phyloP scores from a whole-genome alignment of 2,113 vertebrate species.

The Rhynchopsitta pachyrhyncha region DNA sequence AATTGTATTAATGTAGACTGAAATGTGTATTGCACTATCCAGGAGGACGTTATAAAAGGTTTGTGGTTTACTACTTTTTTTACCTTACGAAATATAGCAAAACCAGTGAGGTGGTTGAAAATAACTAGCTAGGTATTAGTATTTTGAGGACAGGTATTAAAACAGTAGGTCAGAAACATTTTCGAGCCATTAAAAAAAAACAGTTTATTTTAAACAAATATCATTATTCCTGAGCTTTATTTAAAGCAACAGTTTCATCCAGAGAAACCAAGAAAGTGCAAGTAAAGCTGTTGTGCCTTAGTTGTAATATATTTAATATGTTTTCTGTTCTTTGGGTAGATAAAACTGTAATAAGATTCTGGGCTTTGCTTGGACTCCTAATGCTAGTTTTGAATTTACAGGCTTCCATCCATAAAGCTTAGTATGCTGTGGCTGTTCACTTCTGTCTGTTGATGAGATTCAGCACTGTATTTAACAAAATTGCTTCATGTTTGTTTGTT shows the following conservation, averaged over 20 bases:
- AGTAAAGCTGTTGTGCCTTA: not conserved
- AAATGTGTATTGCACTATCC: not conserved
- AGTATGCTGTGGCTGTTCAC: constrained; percentile 8
- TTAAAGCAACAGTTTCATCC: not conserved
- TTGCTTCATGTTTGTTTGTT: constrained; percentile 34
- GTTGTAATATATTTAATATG: not conserved
- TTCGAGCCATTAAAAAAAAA: not conserved
- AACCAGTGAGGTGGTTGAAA: not conserved
- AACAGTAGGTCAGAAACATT: not conserved
- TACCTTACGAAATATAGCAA: not conserved
- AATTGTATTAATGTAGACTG: not conserved
- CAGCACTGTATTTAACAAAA: constrained; percentile 33
- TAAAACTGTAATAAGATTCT: not conserved
- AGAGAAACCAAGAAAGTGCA: not conserved
- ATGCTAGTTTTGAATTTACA: not conserved
- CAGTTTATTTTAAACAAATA: not conserved
- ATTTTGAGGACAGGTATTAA: not conserved
- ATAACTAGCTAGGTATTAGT: not conserved
- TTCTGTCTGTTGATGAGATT: not conserved
- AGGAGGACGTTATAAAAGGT: not conserved
- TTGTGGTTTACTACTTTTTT: not conserved
- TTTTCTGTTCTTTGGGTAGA: not conserved
- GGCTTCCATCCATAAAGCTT: not conserved
- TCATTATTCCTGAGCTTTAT: not conserved
- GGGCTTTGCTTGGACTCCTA: not conserved